These are phyloP conservation scores for Zaprionus obscuricornis DNA, from an alignment of 2,888 invertebrate species.

Conservation along the genomic window DNA sequence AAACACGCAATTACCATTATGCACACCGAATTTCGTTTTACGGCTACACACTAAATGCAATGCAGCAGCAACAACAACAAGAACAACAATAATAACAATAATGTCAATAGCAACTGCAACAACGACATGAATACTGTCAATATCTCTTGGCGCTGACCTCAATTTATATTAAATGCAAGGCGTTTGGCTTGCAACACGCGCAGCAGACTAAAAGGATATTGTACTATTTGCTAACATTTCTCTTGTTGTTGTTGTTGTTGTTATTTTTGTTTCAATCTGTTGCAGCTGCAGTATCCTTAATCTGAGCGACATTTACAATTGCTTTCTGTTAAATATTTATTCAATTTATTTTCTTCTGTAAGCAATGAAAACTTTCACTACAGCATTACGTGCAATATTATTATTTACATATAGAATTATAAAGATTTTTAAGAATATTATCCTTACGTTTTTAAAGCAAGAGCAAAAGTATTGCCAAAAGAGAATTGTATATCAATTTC, in stretches of 20 bases:
- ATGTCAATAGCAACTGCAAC: constrained; percentile 16
- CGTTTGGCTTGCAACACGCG: constrained; percentile 66
- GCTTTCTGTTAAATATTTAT: not conserved
- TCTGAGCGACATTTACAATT: constrained; percentile 1
- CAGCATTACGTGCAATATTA: too few relatives aligned
- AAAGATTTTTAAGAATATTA: too few relatives aligned
- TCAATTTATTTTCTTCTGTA: not conserved
- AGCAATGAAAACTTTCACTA: too few relatives aligned
- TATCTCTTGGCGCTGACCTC: constrained; percentile 65
- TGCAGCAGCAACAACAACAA: constrained; percentile 16
- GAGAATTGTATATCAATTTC: too few relatives aligned
- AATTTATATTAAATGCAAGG: constrained; percentile 72
- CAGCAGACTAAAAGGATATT: constrained; percentile 43
- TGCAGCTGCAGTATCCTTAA: constrained; percentile 12
- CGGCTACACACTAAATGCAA: constrained; percentile 49
- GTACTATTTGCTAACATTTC: constrained; percentile 15
- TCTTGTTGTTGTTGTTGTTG: constrained; percentile 13
- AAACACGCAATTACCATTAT: constrained; percentile 77
- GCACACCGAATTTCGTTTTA: constrained; percentile 73
- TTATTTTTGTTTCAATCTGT: not conserved
- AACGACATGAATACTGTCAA: constrained; percentile 31
- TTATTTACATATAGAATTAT: too few relatives aligned
- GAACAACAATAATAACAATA: constrained; percentile 10
- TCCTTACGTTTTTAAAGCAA: too few relatives aligned
- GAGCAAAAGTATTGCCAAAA: too few relatives aligned